Conservation (phyloP, 2,797 vertebrate genomes). For the Danio aesculapii region DNA sequence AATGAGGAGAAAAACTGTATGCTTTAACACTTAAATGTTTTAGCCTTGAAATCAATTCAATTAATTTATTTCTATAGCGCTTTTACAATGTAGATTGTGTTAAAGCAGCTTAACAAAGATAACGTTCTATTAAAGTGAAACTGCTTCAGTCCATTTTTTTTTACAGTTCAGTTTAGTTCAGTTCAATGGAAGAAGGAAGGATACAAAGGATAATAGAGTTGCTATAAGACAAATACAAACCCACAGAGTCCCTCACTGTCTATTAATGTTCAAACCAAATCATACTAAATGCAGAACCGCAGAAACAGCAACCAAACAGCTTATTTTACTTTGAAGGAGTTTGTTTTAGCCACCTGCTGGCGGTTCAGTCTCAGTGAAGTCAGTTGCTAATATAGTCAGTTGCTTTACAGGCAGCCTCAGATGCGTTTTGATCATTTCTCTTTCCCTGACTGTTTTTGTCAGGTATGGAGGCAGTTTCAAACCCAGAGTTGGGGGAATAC, state of each 20-base stretch:
- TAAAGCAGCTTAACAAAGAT: too few relatives aligned
- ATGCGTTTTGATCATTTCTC: constrained; percentile 40
- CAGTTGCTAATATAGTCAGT: constrained; percentile 17
- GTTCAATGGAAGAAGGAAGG: too few relatives aligned
- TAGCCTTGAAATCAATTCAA: too few relatives aligned
- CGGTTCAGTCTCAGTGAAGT: constrained; percentile 20
- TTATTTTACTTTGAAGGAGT: neutral
- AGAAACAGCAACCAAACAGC: constrained; percentile 11
- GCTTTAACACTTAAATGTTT: too few relatives aligned
- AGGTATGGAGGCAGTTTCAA: constrained; percentile 36
- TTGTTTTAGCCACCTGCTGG: constrained; percentile 14
- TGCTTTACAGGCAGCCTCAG: constrained; percentile 15
- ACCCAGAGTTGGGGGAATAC: constrained; percentile 11
- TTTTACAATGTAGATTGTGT: too few relatives aligned
- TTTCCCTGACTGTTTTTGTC: constrained; percentile 32
- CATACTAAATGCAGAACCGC: constrained; percentile 5
- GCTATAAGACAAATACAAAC: neutral
- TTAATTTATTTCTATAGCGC: too few relatives aligned
- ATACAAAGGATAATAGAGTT: neutral
- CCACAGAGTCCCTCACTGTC: neutral
- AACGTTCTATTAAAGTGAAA: too few relatives aligned
- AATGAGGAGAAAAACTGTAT: too few relatives aligned
- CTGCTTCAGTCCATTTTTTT: too few relatives aligned
- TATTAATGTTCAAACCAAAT: neutral
- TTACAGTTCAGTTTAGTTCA: too few relatives aligned